Conservation (phyloP, 2,888 invertebrate genomes). For the Scrobipalpa atriplicella region DNA sequence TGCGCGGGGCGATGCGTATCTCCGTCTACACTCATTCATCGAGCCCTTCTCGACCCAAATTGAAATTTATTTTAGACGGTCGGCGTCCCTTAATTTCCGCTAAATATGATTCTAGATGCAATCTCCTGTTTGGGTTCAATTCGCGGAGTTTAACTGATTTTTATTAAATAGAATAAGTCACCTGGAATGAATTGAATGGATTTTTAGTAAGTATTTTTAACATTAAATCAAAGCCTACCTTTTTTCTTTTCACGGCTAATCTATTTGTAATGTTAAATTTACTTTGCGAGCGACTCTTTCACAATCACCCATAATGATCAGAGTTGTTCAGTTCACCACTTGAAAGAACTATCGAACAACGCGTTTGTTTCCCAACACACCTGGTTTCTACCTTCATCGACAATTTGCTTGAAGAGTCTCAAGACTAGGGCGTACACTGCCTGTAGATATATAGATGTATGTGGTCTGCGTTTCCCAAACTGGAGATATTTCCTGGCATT, state of each 20-base stretch:
- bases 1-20: conserved; percentile 44
- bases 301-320: too few relatives aligned
- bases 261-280: too few relatives aligned
- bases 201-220: background rate
- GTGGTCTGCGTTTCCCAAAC: background rate
- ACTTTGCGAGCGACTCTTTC: too few relatives aligned
- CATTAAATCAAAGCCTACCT: background rate
- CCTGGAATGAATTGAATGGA: background rate
- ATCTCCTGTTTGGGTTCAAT: conserved; percentile 70
- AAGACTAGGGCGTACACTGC: conserved; percentile 39
- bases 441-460: background rate
- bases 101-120: conserved; percentile 75
- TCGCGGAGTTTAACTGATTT: conserved; percentile 43
- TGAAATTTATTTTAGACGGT: conserved; percentile 73
- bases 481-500: background rate
- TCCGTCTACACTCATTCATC: conserved; percentile 52
- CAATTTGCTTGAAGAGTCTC: conserved; percentile 25
- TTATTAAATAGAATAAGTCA: conserved; percentile 15
- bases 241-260: too few relatives aligned
- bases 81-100: conserved; percentile 74
- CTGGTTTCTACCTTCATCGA: conserved; percentile 6
- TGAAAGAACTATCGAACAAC: background rate
- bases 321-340: too few relatives aligned
- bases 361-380: background rate
- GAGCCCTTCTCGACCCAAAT: conserved; percentile 67